Evolutionary conservation across 1,140 invertebrate genomes (phyloP).

Genomic region (Cyphomyrmex costatus): DNA sequence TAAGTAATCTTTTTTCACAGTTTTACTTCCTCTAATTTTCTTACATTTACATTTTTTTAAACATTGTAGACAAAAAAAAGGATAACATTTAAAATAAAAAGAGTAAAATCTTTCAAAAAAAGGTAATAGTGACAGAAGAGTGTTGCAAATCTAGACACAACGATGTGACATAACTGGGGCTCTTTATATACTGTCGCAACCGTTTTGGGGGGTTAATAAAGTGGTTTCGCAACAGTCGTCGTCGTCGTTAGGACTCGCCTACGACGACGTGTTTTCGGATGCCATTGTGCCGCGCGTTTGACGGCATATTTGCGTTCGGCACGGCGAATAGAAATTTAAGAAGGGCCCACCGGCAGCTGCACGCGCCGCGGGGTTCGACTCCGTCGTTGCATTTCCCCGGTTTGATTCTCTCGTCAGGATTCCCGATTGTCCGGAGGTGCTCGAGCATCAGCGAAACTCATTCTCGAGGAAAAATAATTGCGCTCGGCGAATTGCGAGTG

Average conservation of each 20-base stretch:
- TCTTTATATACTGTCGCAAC: not conserved
- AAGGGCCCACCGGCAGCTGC: conserved; percentile 75
- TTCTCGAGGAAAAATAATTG: conserved; percentile 85
- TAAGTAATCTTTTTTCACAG: not conserved
- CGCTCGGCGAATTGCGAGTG: conserved; percentile 59
- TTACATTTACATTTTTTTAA: not conserved
- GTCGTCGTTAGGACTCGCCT: conserved; percentile 73
- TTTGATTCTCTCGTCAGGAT: conserved; percentile 33
- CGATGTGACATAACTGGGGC: not conserved
- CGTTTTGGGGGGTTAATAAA: conserved; percentile 78
- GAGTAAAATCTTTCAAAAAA: not conserved
- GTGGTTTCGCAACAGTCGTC: conserved; percentile 82
- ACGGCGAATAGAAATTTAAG: conserved; percentile 66
- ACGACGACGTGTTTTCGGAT: conserved; percentile 74
- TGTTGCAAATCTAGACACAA: not conserved
- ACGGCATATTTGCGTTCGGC: conserved; percentile 68
- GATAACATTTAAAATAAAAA: not conserved
- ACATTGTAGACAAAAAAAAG: not conserved
- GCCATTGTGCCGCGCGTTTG: conserved; percentile 60
- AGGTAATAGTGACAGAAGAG: not conserved
- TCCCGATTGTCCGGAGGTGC: conserved; percentile 82
- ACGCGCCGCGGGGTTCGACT: conserved; percentile 59
- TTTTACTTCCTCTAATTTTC: not conserved
- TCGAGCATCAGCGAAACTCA: conserved; percentile 80
- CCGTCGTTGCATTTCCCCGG: conserved; percentile 24